Percentiles rank a stretch among this genome's conserved stretches.
Conservation (phyloP, 1,140 invertebrate genomes). For the Rhyzopertha dominica region DNA sequence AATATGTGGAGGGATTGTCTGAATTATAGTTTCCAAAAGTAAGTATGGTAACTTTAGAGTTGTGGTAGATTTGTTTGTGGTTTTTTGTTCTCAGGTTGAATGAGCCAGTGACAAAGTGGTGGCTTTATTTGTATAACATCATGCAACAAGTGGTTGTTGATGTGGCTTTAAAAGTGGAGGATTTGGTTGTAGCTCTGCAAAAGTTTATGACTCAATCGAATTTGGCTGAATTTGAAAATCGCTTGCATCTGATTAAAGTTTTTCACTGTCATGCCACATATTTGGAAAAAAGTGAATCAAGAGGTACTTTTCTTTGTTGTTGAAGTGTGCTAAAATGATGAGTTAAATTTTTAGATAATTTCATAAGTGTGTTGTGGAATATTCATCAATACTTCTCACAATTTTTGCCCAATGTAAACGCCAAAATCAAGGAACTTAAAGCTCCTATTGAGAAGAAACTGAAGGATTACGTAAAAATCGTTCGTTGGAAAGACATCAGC, state of each 20-base stretch:
- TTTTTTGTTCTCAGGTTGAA: constrained; percentile 50
- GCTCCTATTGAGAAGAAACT: constrained; percentile 86
- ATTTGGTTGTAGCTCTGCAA: constrained; percentile 58
- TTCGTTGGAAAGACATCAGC: constrained; percentile 92
- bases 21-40: constrained; percentile 33
- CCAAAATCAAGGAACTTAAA: constrained; percentile 60
- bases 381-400: constrained; percentile 80
- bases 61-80: constrained; percentile 3
- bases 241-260: constrained; percentile 71
- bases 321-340: constrained; percentile 11
- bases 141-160: constrained; percentile 44
- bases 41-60: not conserved
- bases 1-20: constrained; percentile 78
- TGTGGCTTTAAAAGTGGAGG: constrained; percentile 20
- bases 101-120: constrained; percentile 71
- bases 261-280: constrained; percentile 72
- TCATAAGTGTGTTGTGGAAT: constrained; percentile 77
- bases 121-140: constrained; percentile 78
- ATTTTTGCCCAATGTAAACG: constrained; percentile 61
- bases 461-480: constrained; percentile 91
- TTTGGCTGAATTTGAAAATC: constrained; percentile 74
- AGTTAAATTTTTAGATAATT: constrained; percentile 45
- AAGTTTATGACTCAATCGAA: constrained; percentile 81
- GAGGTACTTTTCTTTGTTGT: constrained; percentile 37
- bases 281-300: constrained; percentile 44